phyloP scores from a whole-genome alignment of 2,113 vertebrate species.

The Eurystomus gularis region DNA sequence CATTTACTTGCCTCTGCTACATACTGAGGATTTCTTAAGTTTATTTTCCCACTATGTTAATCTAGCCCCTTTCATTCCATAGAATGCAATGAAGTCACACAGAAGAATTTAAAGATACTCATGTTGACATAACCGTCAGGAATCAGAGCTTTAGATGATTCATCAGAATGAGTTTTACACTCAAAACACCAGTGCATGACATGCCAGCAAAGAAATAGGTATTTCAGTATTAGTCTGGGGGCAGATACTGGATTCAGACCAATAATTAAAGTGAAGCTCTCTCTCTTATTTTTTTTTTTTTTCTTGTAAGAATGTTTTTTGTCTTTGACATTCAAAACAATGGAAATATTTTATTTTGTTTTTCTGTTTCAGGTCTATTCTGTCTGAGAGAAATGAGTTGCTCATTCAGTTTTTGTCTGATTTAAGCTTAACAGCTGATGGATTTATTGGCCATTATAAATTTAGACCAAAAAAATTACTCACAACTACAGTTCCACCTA shows the following conservation, averaged over 20 bases:
- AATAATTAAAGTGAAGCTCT: neutral
- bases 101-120: neutral
- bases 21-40: neutral
- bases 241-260: neutral
- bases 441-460: constrained; percentile 96
- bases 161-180: neutral
- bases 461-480: constrained; percentile 91
- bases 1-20: neutral
- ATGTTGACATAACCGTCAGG: neutral
- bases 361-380: constrained; percentile 84
- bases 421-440: constrained; percentile 95
- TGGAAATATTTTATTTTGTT: neutral
- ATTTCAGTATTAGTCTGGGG: neutral
- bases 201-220: neutral
- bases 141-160: neutral
- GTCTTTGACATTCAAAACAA: neutral
- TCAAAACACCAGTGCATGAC: neutral
- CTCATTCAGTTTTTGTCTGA: constrained; percentile 97
- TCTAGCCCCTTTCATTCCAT: neutral
- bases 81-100: neutral
- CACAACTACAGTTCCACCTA: constrained; percentile 78
- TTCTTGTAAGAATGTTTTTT: neutral
- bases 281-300: neutral
- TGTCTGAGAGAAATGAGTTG: constrained; percentile 92
- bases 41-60: neutral